Base-by-base conservation (phyloP, 2,797 vertebrate genomes). In the Knipowitschia caucasica region DNA sequence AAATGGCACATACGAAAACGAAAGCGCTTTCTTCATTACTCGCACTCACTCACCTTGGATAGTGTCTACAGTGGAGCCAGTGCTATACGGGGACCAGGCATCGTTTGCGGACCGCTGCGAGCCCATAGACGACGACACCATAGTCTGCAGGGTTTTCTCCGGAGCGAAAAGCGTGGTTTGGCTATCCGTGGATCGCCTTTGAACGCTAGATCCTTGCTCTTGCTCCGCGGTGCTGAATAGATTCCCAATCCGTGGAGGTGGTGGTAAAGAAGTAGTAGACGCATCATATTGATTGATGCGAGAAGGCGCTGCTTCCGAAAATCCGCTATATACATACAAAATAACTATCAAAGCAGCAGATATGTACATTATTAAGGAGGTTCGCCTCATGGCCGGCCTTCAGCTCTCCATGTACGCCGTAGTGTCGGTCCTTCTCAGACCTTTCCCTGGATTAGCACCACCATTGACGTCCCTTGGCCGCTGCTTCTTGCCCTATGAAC, bases 391-490 rank as follows among this genome's bases (percentile, higher is more conserved):
- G 64, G 69, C 84, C 51, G n/a, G 31, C 56, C 75, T 67, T 86
- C 86, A 88, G 88, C 87, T 90, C 87, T 88, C 88, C 89, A 89
- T 90, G 80, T 83, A 88, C 75, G 81, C 80, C 75, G 50, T 80
- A 68, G 59, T 73, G 62, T 59, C 20, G 85, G 86, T 82, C 87
- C 80, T 59, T 68, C 51, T 80, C 79, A 85, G 85, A 88, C 85
- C 86, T 59, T 53, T 83, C 80, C 82, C 82, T 79, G 76, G 73
- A 82, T 65, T 59, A 78, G 70, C 73, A 70, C 82, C 86, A 86
- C 81, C 82, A 82, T 83, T 56, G 77, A 81, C 67, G 69, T 83
- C 67, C 55, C 69, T 64, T 49, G 64, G 62, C 64, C 76, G 70
- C 76, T 74, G 71, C 59, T 71, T 64, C 76, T 67, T 81, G 75